Percentiles rank a stretch among this genome's conserved stretches.
Conservation (phyloP, 2,797 vertebrate genomes). For the Semaprochilodus insignis region DNA sequence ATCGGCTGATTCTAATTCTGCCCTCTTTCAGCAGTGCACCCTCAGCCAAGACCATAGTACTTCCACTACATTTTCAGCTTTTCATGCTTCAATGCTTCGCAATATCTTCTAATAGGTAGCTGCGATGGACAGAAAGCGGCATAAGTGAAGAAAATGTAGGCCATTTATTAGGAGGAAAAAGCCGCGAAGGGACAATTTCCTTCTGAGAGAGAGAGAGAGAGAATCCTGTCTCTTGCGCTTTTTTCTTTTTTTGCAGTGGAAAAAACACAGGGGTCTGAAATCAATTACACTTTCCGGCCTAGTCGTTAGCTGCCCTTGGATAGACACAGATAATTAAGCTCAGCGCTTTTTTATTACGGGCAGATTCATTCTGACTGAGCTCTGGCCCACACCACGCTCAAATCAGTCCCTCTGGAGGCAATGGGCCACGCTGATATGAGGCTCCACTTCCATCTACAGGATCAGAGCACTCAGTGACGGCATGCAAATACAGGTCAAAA, state of each 20-base stretch:
- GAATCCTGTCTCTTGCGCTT: slow-evolving; percentile 3
- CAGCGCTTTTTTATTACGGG: slow-evolving; percentile 61
- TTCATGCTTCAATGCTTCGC: not conserved
- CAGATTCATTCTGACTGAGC: slow-evolving; percentile 54
- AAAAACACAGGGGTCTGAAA: slow-evolving; percentile 69
- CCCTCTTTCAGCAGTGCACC: not conserved
- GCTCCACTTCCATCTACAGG: slow-evolving; percentile 55
- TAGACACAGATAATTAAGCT: slow-evolving; percentile 82
- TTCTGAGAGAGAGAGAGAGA: slow-evolving; percentile 20
- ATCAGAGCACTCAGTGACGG: slow-evolving; percentile 47
- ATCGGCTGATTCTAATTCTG: not conserved
- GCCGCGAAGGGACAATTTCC: slow-evolving; percentile 31
- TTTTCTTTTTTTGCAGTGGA: slow-evolving; percentile 36
- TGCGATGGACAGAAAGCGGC: not conserved
- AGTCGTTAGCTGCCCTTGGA: slow-evolving; percentile 82
- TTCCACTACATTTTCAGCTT: not conserved
- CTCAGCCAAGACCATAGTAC: not conserved
- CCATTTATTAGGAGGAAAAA: slow-evolving; percentile 33
- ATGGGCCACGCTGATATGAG: slow-evolving; percentile 57
- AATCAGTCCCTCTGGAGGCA: slow-evolving; percentile 60
- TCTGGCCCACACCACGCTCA: slow-evolving; percentile 52
- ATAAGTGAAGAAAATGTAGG: slow-evolving; percentile 26
- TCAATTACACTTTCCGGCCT: slow-evolving; percentile 76
- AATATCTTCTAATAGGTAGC: slow-evolving; percentile 13
- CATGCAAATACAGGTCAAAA: slow-evolving; percentile 58